Conservation (phyloP, 2,797 vertebrate species). For the Sebastes dallii region DNA sequence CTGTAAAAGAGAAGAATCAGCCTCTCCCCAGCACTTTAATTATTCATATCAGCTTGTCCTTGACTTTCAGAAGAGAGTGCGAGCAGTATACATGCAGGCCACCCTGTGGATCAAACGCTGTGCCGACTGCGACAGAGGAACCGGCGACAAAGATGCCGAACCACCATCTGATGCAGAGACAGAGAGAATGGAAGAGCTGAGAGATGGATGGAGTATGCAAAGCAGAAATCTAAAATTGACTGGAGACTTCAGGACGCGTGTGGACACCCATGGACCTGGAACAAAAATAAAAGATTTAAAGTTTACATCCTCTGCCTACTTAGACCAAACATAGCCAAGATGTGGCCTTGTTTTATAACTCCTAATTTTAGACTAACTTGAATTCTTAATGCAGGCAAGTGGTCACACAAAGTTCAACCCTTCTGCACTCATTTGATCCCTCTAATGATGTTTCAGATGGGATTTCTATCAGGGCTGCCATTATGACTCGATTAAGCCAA, state of each 20-base stretch:
- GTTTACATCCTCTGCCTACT: conserved; percentile 54
- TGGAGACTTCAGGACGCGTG: conserved; percentile 30
- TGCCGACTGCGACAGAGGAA: conserved; percentile 34
- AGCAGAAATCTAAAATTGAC: conserved; percentile 33
- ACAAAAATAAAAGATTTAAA: conserved; percentile 67
- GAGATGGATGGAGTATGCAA: conserved; percentile 6
- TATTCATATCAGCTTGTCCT: conserved; percentile 66
- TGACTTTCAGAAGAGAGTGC: conserved; percentile 63
- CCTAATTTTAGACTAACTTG: conserved; percentile 26
- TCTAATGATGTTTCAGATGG: conserved; percentile 8
- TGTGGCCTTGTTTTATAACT: conserved; percentile 24
- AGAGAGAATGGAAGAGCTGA: conserved; percentile 5
- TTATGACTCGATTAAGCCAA: conserved; percentile 28
- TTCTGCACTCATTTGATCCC: not conserved
- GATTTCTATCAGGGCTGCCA: not conserved
- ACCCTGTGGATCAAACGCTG: conserved; percentile 60
- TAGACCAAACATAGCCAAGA: conserved; percentile 35
- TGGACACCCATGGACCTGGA: conserved; percentile 55
- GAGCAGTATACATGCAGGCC: conserved; percentile 56
- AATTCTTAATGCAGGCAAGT: conserved; percentile 54
- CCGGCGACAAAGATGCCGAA: conserved; percentile 35
- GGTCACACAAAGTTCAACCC: conserved; percentile 35
- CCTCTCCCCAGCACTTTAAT: conserved; percentile 62
- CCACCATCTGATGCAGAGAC: conserved; percentile 19
- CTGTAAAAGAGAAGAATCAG: conserved; percentile 57